Evolutionary conservation across 1,140 invertebrate species (phyloP).

Genomic region (Batillaria attramentaria): DNA sequence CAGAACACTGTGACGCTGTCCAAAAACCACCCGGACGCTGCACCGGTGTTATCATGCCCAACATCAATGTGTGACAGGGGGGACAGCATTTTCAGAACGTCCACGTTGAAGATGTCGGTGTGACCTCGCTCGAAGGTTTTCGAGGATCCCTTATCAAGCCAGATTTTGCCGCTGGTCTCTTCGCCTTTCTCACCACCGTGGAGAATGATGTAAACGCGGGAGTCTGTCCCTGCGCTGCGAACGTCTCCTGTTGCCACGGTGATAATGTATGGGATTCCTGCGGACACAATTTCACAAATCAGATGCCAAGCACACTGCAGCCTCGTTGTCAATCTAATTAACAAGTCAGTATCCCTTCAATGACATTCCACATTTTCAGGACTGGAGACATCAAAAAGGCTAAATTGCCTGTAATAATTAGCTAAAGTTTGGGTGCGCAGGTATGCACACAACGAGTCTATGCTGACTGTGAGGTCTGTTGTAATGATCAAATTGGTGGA

Average conservation of each 20-base stretch:
- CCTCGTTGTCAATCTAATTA: not conserved
- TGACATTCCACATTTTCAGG: not conserved
- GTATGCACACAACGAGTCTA: no score
- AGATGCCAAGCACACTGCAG: not conserved
- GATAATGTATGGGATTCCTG: constrained; percentile 70
- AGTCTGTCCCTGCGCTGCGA: constrained; percentile 66
- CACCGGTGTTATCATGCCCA: constrained; percentile 70
- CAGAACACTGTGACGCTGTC: constrained; percentile 67
- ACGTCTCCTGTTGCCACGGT: constrained; percentile 68
- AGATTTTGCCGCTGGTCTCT: constrained; percentile 69
- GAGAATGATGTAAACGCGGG: constrained; percentile 68
- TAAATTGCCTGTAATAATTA: not conserved
- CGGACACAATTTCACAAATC: constrained; percentile 11
- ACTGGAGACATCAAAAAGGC: not conserved
- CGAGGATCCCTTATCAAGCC: constrained; percentile 66
- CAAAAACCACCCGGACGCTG: constrained; percentile 68
- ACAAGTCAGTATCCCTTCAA: not conserved
- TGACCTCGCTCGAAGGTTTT: constrained; percentile 66
- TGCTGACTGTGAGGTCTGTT: no score
- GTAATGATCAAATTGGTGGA: no score
- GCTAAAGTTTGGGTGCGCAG: no score
- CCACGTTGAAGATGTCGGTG: constrained; percentile 69
- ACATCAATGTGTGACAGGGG: constrained; percentile 68
- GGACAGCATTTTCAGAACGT: constrained; percentile 64
- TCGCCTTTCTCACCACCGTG: constrained; percentile 63